Evolutionary conservation across 2,888 invertebrate genomes (phyloP), one percentile per base, ranked within the genome.

Genomic region (Dorcus parallelipipedus): DNA sequence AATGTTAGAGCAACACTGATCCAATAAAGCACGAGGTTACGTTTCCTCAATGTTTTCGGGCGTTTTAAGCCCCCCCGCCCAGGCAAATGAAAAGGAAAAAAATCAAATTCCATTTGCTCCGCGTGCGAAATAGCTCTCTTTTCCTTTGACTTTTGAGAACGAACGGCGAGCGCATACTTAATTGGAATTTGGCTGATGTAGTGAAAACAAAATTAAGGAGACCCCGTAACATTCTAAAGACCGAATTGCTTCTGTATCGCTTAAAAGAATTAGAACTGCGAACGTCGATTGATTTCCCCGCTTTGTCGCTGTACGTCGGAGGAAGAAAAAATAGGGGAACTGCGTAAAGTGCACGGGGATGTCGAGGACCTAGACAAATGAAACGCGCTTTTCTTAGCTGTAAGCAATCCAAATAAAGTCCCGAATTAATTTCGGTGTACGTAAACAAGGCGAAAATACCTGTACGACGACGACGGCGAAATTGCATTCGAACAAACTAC

Each of bases 191-290:
- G 23, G 45, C 45, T 45, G 45, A 45, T 45, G 45, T 23, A 45
- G 45, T 45, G 45, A 45, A 45, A 45, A 45, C 45, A 45, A 45
- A 45, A 45, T 45, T 45, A 45, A 45, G 45, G 45, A 45, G 23
- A 20, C 45, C 45, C 20, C 45, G 45, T 20, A 45, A 45, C 45
- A 20, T 45, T 45, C 45, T 10, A 45, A 45, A 45, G 45, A 45
- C 45, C 45, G n/a, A 45, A 45, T 45, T 14, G 45, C 45, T 20
- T 10, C 17, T 45, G 45, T 45, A 45, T 45, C 45, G 9, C 45
- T 10, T 45, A 45, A 45, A 43, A 45, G 45, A 45, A 45, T 10
- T 20, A 23, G 45, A 45, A 45, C 45, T 45, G 45, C 45, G 45
- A 23, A 45, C 45, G 23, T 17, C 45, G 23, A 45, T 45, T 20